Conservation (phyloP, 2,797 vertebrate genomes). For the Gymnopithys bicolor region DNA sequence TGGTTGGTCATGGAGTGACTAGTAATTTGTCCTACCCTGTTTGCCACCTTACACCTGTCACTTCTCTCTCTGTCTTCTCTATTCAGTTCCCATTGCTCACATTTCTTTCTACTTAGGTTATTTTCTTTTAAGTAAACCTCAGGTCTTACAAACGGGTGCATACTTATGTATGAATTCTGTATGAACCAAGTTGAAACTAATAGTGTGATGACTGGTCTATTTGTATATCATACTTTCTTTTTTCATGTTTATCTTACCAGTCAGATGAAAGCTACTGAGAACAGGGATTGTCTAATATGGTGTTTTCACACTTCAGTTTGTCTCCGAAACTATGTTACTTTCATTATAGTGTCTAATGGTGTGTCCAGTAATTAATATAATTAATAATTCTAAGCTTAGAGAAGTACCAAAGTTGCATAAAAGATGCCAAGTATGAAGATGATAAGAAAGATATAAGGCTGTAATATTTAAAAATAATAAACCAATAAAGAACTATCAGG, state of each 20-base stretch:
- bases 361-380: not conserved
- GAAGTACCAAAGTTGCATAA: not conserved
- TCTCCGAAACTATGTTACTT: not conserved
- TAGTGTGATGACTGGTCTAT: not conserved
- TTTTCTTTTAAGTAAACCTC: not conserved
- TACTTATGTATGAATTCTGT: not conserved
- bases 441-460: not conserved
- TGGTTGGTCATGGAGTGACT: not conserved
- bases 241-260: not conserved
- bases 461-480: not conserved
- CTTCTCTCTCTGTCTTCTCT: not conserved
- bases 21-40: not conserved
- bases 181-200: not conserved
- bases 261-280: not conserved
- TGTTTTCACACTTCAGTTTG: not conserved
- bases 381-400: not conserved
- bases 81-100: not conserved
- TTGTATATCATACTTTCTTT: not conserved
- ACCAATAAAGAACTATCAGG: not conserved
- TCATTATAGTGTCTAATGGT: not conserved
- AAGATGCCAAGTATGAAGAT: not conserved
- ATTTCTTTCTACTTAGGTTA: not conserved
- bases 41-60: not conserved
- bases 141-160: not conserved
- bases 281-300: not conserved